Evolutionary conservation across 2,797 vertebrate genomes (phyloP).

Genomic region (Oryzias sinensis): DNA sequence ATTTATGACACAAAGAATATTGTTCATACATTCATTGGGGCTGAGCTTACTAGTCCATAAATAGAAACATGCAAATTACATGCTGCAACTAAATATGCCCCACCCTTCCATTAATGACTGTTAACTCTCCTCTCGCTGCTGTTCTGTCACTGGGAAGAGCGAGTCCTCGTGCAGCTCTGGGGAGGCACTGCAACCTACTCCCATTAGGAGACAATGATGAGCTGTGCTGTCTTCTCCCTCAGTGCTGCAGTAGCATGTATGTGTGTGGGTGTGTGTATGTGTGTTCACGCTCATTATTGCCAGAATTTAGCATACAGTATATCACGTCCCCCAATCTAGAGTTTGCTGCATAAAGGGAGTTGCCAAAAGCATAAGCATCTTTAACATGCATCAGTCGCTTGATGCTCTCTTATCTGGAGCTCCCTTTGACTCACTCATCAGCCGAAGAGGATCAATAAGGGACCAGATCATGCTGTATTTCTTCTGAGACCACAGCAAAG

Average conservation of each 20-base stretch:
- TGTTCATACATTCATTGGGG: slow-evolving; percentile 53
- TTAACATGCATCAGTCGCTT: slow-evolving; percentile 9
- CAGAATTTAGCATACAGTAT: slow-evolving; percentile 35
- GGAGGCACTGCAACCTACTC: slow-evolving; percentile 52
- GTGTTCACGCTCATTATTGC: slow-evolving; percentile 55
- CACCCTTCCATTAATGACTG: slow-evolving; percentile 48
- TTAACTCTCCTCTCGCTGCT: slow-evolving; percentile 24
- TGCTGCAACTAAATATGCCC: slow-evolving; percentile 45
- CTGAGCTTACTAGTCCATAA: slow-evolving; percentile 50
- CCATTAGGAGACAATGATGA: slow-evolving; percentile 65
- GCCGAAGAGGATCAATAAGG: slow-evolving; percentile 63
- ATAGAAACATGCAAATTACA: slow-evolving; percentile 60
- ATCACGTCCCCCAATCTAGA: slow-evolving; percentile 29
- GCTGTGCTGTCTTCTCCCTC: slow-evolving; percentile 51
- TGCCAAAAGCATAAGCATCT: slow-evolving; percentile 34
- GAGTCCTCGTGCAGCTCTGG: slow-evolving; percentile 15
- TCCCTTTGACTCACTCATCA: slow-evolving; percentile 56
- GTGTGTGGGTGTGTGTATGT: slow-evolving; percentile 33
- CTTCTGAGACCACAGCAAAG: slow-evolving; percentile 54
- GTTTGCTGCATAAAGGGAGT: slow-evolving; percentile 22
- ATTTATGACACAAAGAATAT: slow-evolving; percentile 52
- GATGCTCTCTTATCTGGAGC: slow-evolving; percentile 29
- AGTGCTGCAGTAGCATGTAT: slow-evolving; percentile 56
- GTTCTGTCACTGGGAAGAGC: slow-evolving; percentile 3
- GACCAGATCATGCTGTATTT: slow-evolving; percentile 44